phyloP scores from a whole-genome alignment of 1,140 invertebrate species.

The Ctenoplectra terminalis region DNA sequence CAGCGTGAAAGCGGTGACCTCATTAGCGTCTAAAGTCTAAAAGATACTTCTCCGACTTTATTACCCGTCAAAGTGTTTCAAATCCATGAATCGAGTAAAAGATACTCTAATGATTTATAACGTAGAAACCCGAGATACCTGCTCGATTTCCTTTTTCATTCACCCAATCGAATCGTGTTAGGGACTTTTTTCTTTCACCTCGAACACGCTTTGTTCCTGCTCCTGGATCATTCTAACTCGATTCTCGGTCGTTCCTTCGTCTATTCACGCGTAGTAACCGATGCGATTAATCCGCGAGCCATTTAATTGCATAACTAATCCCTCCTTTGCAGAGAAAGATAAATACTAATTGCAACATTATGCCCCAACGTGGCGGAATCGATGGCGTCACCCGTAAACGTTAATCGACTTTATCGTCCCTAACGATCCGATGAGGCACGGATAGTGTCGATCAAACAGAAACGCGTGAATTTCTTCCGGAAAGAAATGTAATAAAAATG shows the following conservation, averaged over 20 bases:
- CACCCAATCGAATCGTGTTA: too few relatives aligned
- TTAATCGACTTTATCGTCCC: slow-evolving; percentile 11
- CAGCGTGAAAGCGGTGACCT: not conserved
- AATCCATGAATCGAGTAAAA: not conserved
- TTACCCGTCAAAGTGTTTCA: not conserved
- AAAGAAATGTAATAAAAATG: not conserved
- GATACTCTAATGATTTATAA: not conserved
- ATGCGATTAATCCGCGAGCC: not conserved
- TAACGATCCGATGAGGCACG: not conserved
- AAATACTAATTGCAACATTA: slow-evolving; percentile 34
- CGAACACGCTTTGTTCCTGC: too few relatives aligned
- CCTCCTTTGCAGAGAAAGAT: not conserved
- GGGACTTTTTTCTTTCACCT: too few relatives aligned
- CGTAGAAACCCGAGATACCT: not conserved
- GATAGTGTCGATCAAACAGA: not conserved
- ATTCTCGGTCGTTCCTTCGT: not conserved
- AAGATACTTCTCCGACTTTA: not conserved
- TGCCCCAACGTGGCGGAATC: not conserved
- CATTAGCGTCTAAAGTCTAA: not conserved
- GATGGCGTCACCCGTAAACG: not conserved
- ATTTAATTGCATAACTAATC: slow-evolving; percentile 37
- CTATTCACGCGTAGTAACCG: not conserved
- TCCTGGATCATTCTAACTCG: not conserved
- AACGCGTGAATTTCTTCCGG: not conserved
- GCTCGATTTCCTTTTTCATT: too few relatives aligned